phyloP scores from a whole-genome alignment of 2,888 invertebrate species.

The Labia minor region DNA sequence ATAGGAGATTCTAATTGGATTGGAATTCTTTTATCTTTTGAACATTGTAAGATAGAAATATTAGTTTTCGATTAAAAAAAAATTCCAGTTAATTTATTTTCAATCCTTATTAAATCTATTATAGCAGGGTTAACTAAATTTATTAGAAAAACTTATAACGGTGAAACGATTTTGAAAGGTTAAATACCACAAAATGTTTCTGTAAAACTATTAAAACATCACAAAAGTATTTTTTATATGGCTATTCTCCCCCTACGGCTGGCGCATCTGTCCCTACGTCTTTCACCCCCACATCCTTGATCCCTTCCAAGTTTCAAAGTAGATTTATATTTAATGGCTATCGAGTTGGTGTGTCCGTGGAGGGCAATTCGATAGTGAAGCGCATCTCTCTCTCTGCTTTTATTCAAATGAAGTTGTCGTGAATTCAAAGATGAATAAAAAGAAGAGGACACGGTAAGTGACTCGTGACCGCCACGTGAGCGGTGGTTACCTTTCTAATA shows the following conservation, averaged over 20 bases:
- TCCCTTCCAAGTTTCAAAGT: background rate
- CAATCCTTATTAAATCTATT: too few species aligned
- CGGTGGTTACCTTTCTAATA: background rate
- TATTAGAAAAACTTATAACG: too few species aligned
- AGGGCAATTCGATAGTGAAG: background rate
- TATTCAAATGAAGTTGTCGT: background rate
- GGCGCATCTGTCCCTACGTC: background rate
- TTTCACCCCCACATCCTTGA: background rate
- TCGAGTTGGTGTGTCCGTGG: background rate
- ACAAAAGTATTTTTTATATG: conserved; percentile 1
- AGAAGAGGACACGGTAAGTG: background rate
- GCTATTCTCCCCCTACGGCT: background rate
- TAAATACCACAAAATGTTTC: background rate
- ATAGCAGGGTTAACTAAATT: too few species aligned
- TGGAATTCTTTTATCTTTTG: too few species aligned
- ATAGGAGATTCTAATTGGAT: too few species aligned
- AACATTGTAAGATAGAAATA: too few species aligned
- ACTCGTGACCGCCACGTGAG: background rate
- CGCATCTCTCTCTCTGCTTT: background rate
- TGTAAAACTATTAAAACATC: conserved; percentile 2
- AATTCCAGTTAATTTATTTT: too few species aligned
- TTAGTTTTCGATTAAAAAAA: too few species aligned
- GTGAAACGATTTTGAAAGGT: too few species aligned
- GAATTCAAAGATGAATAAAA: background rate
- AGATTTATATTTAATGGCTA: conserved; percentile 8